Base-by-base conservation (phyloP, 2,888 invertebrate species). In the Campopleginae sp. region DNA sequence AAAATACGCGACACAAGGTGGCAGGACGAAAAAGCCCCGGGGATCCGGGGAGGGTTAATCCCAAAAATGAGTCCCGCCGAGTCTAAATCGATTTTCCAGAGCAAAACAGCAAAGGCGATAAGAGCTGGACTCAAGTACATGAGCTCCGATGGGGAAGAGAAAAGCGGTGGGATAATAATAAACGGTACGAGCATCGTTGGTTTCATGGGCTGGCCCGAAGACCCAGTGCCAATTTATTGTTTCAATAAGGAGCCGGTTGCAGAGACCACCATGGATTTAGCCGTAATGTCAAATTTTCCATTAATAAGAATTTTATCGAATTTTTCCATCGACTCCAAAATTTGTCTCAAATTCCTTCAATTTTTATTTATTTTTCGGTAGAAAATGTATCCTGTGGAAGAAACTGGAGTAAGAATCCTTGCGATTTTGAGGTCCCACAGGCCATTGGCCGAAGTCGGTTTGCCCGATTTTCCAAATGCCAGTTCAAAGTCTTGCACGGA, bases 171-270 rank as follows among this genome's bases (percentile, higher is more conserved):
- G 0, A 94, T 95, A 0, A 95, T 96, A 51, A 93, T 96, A 33
- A 96, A 96, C 90, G 94, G 96, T 27, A 94, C 95, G 0, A 96
- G 96, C 0, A 94, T 95, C 31, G 94, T 95, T 77, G 96, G 96
- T 0, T 94, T 94, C 65, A 93, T 91, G 85, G 90, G 88, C 12
- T 91, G 90, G 90, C 91, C 91, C 0, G 31, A 76, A 0, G 82
- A 89, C 46, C 89, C 90, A 0, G 82, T 78, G 4, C 91, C 91
- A 0, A 82, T 92, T 75, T 92, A 92, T 58, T 89, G 90, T 44
- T 83, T 74, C 42, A 82, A 86, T 31, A 84, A 86, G 8, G 90
- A 91, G 51, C 88, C 91, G 0, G 88, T 83, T 3, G 87, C 89
- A 14, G 90, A 91, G 66, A 87, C 86, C 0, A 89, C 89, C 2